Conservation (phyloP, 1,140 invertebrate species). For the Dreissena polymorpha region DNA sequence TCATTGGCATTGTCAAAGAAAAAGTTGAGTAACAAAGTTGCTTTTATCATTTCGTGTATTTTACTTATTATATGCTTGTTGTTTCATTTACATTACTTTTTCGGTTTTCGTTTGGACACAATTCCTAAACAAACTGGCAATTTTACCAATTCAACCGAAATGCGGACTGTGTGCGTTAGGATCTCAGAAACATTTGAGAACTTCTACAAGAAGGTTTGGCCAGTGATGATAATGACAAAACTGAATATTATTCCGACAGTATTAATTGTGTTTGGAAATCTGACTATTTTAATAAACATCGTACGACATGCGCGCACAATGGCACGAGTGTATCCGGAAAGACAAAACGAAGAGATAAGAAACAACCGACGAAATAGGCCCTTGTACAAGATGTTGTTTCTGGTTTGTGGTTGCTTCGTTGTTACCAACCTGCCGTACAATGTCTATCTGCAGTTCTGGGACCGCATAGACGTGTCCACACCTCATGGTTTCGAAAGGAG, state of each 20-base stretch:
- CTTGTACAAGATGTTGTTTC: neutral
- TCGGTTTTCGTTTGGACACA: neutral
- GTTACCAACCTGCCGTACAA: neutral
- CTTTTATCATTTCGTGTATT: neutral
- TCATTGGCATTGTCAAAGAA: neutral
- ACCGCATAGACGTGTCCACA: neutral
- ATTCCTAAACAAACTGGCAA: no score
- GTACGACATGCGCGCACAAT: no score
- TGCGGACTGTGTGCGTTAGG: no score
- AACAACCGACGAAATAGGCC: neutral
- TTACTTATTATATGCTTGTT: neutral
- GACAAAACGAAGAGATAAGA: no score
- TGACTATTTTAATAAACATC: neutral
- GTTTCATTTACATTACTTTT: neutral
- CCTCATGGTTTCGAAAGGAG: no score
- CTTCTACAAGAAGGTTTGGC: neutral
- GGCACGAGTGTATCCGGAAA: no score
- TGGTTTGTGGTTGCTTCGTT: neutral
- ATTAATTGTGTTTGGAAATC: constrained; percentile 8
- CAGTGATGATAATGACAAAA: neutral
- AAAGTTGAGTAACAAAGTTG: neutral
- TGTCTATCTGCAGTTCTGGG: no score
- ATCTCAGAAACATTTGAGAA: neutral
- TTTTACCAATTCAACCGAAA: no score
- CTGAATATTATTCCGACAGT: neutral